Evolutionary conservation across 2,113 vertebrate genomes (phyloP).

Genomic region (Bujurquina vittata): DNA sequence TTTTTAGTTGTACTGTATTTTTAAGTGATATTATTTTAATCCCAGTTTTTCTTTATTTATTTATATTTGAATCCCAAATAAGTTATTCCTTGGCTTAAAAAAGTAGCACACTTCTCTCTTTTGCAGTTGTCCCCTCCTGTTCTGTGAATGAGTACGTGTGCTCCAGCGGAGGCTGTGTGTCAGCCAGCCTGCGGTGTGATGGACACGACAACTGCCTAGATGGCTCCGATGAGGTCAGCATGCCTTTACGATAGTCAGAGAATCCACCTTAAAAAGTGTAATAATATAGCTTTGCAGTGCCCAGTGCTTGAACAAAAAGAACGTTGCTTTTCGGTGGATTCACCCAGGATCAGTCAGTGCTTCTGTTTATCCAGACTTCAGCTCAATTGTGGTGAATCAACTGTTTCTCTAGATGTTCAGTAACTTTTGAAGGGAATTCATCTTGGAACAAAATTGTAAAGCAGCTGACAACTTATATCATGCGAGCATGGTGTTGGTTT

Average conservation of each 20-base stretch:
- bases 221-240: constrained; percentile 94
- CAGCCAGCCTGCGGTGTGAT: constrained; percentile 91
- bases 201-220: constrained; percentile 94
- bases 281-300: neutral
- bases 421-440: too few relatives aligned
- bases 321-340: neutral
- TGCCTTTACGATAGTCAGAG: neutral
- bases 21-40: neutral
- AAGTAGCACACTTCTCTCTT: neutral
- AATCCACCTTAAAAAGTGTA: neutral
- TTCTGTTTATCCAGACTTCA: constrained; percentile 1
- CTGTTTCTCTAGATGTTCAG: too few relatives aligned
- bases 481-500: too few relatives aligned
- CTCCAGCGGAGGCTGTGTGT: constrained; percentile 89
- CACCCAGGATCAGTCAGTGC: neutral
- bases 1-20: neutral
- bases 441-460: neutral
- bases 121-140: constrained; percentile 88
- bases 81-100: neutral
- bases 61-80: neutral
- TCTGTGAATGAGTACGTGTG: constrained; percentile 95
- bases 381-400: neutral
- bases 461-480: too few relatives aligned
- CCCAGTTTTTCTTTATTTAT: neutral
- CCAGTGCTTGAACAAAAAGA: neutral